Evolutionary conservation across 2,113 vertebrate genomes (phyloP).

Genomic region (Porphyrio hochstetteri): DNA sequence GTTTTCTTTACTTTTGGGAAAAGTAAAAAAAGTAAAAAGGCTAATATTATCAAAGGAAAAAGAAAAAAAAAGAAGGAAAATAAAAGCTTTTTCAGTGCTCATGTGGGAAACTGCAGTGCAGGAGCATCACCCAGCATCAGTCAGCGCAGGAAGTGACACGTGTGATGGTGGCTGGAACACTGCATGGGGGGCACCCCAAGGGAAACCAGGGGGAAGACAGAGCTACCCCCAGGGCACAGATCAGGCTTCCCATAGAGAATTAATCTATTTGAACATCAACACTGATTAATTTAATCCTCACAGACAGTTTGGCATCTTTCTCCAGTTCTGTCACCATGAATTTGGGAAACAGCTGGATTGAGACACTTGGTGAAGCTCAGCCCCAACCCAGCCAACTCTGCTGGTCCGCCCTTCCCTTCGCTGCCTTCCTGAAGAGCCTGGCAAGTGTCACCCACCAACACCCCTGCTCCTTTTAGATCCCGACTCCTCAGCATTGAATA

Average conservation of each 20-base stretch:
- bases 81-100: not conserved
- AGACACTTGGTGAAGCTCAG: not conserved
- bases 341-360: not conserved
- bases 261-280: not conserved
- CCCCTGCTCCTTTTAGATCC: not conserved
- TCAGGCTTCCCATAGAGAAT: not conserved
- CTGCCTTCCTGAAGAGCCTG: not conserved
- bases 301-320: not conserved
- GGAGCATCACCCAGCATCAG: not conserved
- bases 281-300: not conserved
- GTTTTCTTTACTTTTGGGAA: not conserved
- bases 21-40: too few relatives aligned
- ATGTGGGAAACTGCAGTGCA: not conserved
- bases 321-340: not conserved
- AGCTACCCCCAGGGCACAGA: not conserved
- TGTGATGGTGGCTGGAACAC: too few relatives aligned
- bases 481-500: not conserved
- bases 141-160: rapidly evolving
- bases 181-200: rapidly evolving
- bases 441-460: not conserved
- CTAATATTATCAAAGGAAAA: not conserved
- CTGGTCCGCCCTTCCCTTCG: not conserved
- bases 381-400: not conserved
- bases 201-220: not conserved
- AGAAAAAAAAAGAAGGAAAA: not conserved